These are phyloP conservation scores for Bilobella aurantiaca DNA, from an alignment of 1,140 invertebrate species.

Conservation along the genomic window DNA sequence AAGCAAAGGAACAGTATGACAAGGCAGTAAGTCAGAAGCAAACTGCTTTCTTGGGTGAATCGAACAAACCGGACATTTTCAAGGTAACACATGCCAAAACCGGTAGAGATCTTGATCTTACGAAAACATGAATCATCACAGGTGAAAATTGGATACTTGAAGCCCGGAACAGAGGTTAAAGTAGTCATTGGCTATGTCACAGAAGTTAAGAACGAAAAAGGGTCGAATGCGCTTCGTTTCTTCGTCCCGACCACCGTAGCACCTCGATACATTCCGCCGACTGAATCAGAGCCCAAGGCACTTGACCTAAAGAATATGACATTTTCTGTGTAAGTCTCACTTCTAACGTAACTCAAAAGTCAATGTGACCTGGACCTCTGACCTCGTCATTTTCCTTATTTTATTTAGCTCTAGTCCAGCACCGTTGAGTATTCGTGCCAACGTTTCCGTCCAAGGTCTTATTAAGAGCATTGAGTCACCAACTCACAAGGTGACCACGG, in stretches of 20 bases:
- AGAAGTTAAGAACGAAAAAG: conserved; percentile 43
- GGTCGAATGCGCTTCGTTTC: conserved; percentile 39
- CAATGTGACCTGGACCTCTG: too few species aligned
- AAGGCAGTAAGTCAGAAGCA: conserved; percentile 43
- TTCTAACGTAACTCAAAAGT: too few species aligned
- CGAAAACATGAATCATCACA: conserved; percentile 5
- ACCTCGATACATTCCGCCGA: conserved; percentile 34
- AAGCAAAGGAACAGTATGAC: conserved; percentile 42
- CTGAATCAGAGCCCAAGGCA: conserved; percentile 25
- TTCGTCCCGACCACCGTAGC: conserved; percentile 38
- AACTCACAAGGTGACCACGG: conserved; percentile 21
- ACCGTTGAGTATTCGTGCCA: neutral
- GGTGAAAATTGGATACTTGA: conserved; percentile 43
- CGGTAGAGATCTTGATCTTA: neutral
- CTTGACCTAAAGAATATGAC: conserved; percentile 30
- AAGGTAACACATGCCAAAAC: conserved; percentile 24
- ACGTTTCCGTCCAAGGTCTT: conserved; percentile 5
- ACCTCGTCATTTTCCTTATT: too few species aligned
- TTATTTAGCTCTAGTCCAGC: conserved; percentile 1
- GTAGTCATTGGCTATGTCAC: conserved; percentile 46
- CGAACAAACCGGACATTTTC: conserved; percentile 40
- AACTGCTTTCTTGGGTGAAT: conserved; percentile 45
- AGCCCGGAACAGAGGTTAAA: conserved; percentile 40
- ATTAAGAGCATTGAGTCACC: conserved; percentile 20
- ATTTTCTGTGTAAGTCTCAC: conserved; percentile 24